Conservation (phyloP, 2,888 invertebrate species). For the Gymnoscelis rufifasciata region DNA sequence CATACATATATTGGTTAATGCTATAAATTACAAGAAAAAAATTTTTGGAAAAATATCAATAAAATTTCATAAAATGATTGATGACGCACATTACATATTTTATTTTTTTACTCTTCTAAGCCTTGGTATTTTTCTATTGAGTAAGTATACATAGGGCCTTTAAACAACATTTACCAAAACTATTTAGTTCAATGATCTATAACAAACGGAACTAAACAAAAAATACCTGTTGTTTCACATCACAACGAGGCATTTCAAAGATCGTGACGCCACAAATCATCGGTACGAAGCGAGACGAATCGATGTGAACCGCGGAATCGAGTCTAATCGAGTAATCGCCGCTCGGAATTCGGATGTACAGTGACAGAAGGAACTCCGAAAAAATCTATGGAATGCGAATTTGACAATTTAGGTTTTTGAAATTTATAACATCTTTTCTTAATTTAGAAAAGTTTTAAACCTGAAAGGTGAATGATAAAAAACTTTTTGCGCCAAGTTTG, state of each 20-base stretch:
- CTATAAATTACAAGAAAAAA: no score
- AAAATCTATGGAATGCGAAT: neutral
- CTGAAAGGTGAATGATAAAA: no score
- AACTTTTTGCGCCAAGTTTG: no score
- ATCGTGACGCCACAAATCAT: conserved; percentile 61
- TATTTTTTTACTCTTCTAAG: no score
- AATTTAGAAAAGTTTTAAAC: no score
- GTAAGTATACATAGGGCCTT: no score
- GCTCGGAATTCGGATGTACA: conserved; percentile 38
- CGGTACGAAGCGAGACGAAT: conserved; percentile 59
- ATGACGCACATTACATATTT: no score
- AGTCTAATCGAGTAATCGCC: conserved; percentile 41
- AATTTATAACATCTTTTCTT: no score
- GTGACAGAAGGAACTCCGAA: conserved; percentile 26
- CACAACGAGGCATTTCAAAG: conserved; percentile 43
- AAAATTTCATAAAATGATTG: no score
- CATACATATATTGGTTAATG: neutral
- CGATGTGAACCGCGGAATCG: conserved; percentile 54
- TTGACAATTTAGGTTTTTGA: neutral
- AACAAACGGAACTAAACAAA: conserved; percentile 27
- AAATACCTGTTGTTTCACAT: conserved; percentile 38
- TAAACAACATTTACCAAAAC: conserved; percentile 5
- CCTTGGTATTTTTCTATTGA: no score
- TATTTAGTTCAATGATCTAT: conserved; percentile 23
- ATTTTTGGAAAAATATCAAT: no score